A percentile compares a stretch with the other conserved stretches of the same genome.
These are phyloP conservation scores for Gallinago stenura DNA, from an alignment of 2,797 vertebrate species.

Conservation along the genomic window DNA sequence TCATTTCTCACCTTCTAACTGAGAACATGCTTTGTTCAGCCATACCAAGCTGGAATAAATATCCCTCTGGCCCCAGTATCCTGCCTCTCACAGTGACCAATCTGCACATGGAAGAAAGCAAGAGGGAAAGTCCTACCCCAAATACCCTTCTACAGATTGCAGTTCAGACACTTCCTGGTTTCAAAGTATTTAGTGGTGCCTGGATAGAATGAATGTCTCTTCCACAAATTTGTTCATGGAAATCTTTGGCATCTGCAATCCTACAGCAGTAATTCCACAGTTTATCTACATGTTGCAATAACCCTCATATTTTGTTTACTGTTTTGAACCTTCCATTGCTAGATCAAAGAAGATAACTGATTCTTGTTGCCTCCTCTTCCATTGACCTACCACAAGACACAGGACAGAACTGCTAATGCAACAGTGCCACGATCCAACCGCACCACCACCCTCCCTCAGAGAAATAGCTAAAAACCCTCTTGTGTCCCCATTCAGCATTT, in stretches of 20 bases:
- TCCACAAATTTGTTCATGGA: background rate
- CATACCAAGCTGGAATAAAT: background rate
- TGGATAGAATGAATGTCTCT: background rate
- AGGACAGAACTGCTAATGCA: background rate
- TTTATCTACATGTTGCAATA: background rate
- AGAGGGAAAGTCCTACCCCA: background rate
- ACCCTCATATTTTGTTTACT: background rate
- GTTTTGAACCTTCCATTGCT: background rate
- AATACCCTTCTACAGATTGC: background rate
- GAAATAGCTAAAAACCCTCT: background rate
- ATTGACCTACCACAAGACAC: background rate
- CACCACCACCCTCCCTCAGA: background rate
- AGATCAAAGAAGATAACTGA: background rate
- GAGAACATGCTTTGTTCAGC: background rate
- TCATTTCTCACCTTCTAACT: background rate
- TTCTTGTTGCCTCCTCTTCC: background rate
- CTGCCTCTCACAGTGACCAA: background rate
- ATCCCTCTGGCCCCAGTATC: background rate
- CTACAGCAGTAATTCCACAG: background rate
- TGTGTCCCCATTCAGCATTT: background rate
- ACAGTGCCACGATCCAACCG: background rate
- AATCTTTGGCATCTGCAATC: background rate
- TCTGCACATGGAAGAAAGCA: background rate
- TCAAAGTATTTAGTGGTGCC: background rate
- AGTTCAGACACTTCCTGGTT: background rate